Base-by-base conservation (phyloP, 2,888 invertebrate genomes). In the Mythimna lalbum region DNA sequence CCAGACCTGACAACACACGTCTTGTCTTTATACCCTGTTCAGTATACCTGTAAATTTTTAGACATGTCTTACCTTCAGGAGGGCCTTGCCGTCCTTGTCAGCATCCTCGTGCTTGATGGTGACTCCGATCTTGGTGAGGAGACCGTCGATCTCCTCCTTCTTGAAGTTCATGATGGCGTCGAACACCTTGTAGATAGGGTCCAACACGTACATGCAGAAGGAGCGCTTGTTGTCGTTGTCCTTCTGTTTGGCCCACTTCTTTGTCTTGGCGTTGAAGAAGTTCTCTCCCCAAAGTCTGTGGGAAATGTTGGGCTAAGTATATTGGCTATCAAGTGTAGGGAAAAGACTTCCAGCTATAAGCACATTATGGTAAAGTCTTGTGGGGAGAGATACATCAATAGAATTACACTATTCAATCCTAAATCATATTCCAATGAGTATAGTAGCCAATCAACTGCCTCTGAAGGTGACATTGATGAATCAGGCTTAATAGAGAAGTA, bases 161-260 rank as follows among this genome's bases (percentile, higher is more conserved):
- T 98, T 98, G 97, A 98, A 98, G 96, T 98, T 98, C 99, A 99
- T 99, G 95, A 97, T 96, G 75, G 97, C 97, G 86, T 96, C 96
- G 90, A 97, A 96, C 93, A 98, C 98, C 97, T 99, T 99, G 97
- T 99, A 99, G 96, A 99, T 99, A 77, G 99, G 99, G 92, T 99
- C 99, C 93, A 99, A 96, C 89, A 99, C 98, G 96, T 99, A 99
- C 98, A 99, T 99, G 95, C 98, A 98, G 97, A 99, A 99, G 0
- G 99, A 99, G 88, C 99, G 98, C 95, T 99, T 99, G 97, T 99
- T 98, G 77, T 98, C 99, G 2, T 96, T 95, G 90, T 98, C 98
- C 97, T 98, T 98, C 93, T 98, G 98, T 94, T 99, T 99, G 69
- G 98, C 97, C 99, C 99, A 99, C 94, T 99, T 99, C 98, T 99